These are phyloP conservation scores for Lobophora halterata DNA, from an alignment of 2,888 invertebrate genomes.

Conservation along the genomic window DNA sequence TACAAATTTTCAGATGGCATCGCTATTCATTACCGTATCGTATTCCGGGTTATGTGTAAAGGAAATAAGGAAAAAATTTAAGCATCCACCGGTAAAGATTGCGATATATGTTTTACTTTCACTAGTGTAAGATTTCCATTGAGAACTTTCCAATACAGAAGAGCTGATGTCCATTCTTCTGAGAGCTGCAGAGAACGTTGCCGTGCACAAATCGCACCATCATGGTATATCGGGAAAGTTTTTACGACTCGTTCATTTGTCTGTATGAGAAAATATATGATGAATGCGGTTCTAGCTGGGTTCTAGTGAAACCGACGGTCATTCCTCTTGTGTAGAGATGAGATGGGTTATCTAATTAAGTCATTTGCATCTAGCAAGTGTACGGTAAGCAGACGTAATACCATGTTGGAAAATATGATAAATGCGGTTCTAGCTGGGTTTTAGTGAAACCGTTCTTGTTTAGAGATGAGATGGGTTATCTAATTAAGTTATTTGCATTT, in stretches of 20 bases:
- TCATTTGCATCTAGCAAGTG: constrained; percentile 27
- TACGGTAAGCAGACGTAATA: constrained; percentile 26
- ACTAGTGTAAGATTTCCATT: constrained; percentile 58
- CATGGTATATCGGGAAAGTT: constrained; percentile 61
- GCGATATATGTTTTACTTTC: constrained; percentile 38
- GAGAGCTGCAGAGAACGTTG: constrained; percentile 45
- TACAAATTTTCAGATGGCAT: constrained; percentile 29
- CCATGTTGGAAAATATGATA: constrained; percentile 17
- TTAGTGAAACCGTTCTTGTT: constrained; percentile 23
- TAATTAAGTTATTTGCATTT: constrained; percentile 32
- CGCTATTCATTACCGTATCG: constrained; percentile 41
- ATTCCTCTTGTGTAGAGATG: constrained; percentile 22
- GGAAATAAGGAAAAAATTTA: constrained; percentile 57
- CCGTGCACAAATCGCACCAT: constrained; percentile 56
- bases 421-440: background rate
- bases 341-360: constrained; percentile 31
- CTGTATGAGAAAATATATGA: constrained; percentile 27
- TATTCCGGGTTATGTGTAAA: constrained; percentile 53
- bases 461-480: constrained; percentile 26
- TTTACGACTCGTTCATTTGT: constrained; percentile 32
- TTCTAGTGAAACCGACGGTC: constrained; percentile 23
- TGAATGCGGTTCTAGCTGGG: background rate
- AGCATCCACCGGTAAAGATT: constrained; percentile 34
- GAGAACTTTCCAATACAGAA: constrained; percentile 72
- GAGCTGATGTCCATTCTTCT: constrained; percentile 54